Percentiles rank a stretch among this genome's conserved stretches.
Conservation (phyloP, 2,797 vertebrate genomes). For the Salarias fasciatus region DNA sequence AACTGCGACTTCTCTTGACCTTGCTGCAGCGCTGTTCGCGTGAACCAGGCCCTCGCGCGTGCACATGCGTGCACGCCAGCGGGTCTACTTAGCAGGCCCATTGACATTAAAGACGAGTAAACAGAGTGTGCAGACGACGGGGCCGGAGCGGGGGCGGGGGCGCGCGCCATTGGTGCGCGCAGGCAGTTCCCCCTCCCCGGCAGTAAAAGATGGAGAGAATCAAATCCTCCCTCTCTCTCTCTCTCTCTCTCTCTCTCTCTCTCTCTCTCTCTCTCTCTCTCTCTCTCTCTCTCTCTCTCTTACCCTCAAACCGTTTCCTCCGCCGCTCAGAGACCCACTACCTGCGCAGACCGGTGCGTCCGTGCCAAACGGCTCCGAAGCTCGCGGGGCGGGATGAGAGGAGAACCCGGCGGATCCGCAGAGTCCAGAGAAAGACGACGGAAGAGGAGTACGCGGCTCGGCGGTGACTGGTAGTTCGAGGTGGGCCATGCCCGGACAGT, state of each 20-base stretch:
- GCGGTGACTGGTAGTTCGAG: no score
- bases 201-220: no score
- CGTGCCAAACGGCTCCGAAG: conserved; percentile 31
- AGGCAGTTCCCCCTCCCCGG: conserved; percentile 45
- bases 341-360: conserved; percentile 19
- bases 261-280: no score
- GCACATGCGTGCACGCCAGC: conserved; percentile 21
- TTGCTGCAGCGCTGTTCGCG: conserved; percentile 14
- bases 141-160: conserved; percentile 17
- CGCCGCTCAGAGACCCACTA: conserved; percentile 24
- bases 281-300: conserved; percentile 1
- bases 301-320: no score
- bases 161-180: no score
- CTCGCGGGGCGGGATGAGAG: conserved; percentile 9
- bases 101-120: conserved; percentile 65
- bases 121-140: conserved; percentile 39
- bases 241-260: conserved; percentile 20
- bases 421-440: not conserved
- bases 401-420: conserved; percentile 1
- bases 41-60: not conserved
- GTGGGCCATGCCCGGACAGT: conserved; percentile 33
- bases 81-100: conserved; percentile 58
- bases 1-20: no score
- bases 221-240: no score
- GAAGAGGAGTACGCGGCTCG: conserved; percentile 11